Evolutionary conservation across 2,113 vertebrate genomes (phyloP).

Genomic region (Hirundichthys speculiger): DNA sequence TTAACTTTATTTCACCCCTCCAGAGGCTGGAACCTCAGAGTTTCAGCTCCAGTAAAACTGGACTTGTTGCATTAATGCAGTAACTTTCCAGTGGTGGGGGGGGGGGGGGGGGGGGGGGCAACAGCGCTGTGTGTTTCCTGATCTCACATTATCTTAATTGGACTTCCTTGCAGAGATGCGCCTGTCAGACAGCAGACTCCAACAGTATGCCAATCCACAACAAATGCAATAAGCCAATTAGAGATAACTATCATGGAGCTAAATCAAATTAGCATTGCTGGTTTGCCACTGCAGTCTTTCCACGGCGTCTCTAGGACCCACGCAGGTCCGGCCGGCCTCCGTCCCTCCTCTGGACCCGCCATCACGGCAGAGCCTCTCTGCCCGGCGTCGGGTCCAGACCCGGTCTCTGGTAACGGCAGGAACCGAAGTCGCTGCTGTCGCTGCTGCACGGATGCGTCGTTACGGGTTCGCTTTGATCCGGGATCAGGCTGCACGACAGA

Average conservation of each 20-base stretch:
- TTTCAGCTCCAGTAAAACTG: neutral
- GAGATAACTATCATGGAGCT: constrained; percentile 49
- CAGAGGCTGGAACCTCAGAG: too few species aligned
- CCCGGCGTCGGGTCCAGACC: too few species aligned
- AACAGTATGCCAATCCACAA: constrained; percentile 31
- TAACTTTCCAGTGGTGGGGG: too few species aligned
- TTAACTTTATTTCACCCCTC: neutral
- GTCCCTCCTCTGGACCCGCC: neutral
- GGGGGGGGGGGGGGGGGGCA: too few species aligned
- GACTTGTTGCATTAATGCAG: neutral
- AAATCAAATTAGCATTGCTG: constrained; percentile 58
- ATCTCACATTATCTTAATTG: neutral
- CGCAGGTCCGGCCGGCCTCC: neutral
- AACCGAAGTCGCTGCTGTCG: too few species aligned
- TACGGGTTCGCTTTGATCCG: too few species aligned
- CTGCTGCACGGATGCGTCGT: too few species aligned
- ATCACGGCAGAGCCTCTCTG: neutral
- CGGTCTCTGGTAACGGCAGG: too few species aligned
- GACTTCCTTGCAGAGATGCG: constrained; percentile 3
- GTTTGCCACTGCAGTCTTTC: constrained; percentile 39
- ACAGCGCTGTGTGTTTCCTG: neutral
- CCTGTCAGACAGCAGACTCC: constrained; percentile 37
- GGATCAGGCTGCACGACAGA: too few species aligned
- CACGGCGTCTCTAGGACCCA: constrained; percentile 24
- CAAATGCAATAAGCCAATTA: constrained; percentile 58